Base-by-base conservation (phyloP, 2,797 vertebrate species). In the Coendou prehensilis region DNA sequence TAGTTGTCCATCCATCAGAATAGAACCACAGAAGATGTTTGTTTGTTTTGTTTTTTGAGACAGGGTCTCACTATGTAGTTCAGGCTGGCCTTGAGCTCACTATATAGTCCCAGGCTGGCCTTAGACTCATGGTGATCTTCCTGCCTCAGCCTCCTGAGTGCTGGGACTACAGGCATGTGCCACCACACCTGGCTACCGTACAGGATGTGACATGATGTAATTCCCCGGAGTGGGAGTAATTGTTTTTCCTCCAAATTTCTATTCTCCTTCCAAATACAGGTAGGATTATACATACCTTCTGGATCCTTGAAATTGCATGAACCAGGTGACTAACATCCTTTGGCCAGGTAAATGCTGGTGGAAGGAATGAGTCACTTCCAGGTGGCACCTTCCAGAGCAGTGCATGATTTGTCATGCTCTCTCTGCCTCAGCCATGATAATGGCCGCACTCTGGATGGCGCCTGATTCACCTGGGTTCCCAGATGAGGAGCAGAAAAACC, bases 231-330 rank as follows among this genome's bases (percentile, higher is more conserved):
- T 30, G 33, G 69, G 57, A 91, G 3, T 57, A 37, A 52, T 50
- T 89, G 5, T 91, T 59, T 75, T 59, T 69, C 41, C 89, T 75
- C 57, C 63, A 87, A 9, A 37, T 88, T 97, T 78, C 23, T 69
- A 0, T 84, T 91, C 47, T 73, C 13, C 8, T 79, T 73, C 18
- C 26, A 73, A 78, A 41, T 26, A 8, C 33, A 78, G 8, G 14
- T 69, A 89, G 22, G 30, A 33, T 33, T 45, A 10, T 22, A 41
- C 56, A 9, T 2, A 57, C 50, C 63, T 86, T 83, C 52, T 75
- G 10, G 15, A 13, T 50, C 57, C 71, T 78, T 87, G n/a, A 54
- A 18, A 56, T 56, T 26, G 1, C 30, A 6, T 75, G 71, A 56
- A 54, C 63, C 61, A 23, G 10, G 73, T 78, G n/a, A 61, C 67